Evolutionary conservation across 2,888 invertebrate genomes (phyloP), one percentile per base, ranked within the genome.

Genomic region (Mamestra brassicae): DNA sequence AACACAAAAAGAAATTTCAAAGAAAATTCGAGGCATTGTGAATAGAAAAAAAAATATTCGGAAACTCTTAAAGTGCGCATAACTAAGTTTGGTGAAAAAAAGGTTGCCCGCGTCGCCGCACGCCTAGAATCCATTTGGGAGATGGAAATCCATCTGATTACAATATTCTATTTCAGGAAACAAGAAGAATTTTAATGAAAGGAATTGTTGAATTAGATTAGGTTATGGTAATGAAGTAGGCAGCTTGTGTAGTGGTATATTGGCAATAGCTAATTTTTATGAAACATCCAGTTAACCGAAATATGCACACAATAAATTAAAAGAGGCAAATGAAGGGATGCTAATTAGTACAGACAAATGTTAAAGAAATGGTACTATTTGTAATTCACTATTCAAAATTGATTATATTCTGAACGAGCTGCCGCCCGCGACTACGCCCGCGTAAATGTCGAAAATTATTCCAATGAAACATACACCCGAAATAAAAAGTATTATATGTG

Each of bases 61-160:
- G 67, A 78, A 79, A 75, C 60, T 74, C 74, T 52, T 38, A 55
- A 84, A 84, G 74, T 86, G 61, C 70, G 69, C 68, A 60, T 68
- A 80, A 80, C 72, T 72, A 77, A 79, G 74, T 85, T 83, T 70
- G 34, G 45, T 38, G 61, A 6, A 52, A 74, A 72, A 77, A 87
- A 74, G 69, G 84, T 70, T 72, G 42, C 45, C 79, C 64, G 69
- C 66, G 84, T 71, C 71, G 47, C 47, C 83, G 67, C 67, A 58
- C 50, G 75, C 57, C 63, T 67, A 65, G 63, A 74, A 70, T 74
- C 72, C 76, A 85, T 81, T 87, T 78, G 80, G 76, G 57, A 77
- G 70, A 80, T 87, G 76, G 71, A 80, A 87, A 83, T 80, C 54
- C 75, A 76, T 74, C 47, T 54, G 65, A 84, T 72, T 72, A 84